Percentiles rank a stretch among this genome's conserved stretches.
phyloP scores from a whole-genome alignment of 2,797 vertebrate species.

The Erithacus rubecula region DNA sequence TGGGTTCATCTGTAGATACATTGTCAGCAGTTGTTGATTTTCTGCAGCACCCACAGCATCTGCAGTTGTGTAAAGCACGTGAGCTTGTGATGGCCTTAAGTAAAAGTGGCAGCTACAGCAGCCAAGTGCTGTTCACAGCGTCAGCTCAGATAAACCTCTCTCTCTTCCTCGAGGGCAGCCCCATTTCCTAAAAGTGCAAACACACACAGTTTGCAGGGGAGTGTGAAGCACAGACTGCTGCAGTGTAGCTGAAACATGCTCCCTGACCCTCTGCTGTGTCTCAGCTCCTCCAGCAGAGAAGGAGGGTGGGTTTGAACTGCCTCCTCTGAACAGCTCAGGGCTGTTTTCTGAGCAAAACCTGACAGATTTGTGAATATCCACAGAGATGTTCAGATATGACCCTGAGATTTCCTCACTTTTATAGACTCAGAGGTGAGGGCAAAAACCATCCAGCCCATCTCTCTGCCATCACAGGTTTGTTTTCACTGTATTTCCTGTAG shows the following conservation, averaged over 20 bases:
- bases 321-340: neutral
- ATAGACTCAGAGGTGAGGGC: neutral
- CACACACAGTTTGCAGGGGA: neutral
- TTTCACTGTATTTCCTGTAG: neutral
- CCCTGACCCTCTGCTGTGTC: neutral
- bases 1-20: neutral
- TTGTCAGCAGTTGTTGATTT: neutral
- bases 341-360: neutral
- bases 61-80: slow-evolving; percentile 7
- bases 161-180: neutral
- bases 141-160: slow-evolving; percentile 45
- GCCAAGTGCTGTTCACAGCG: slow-evolving; percentile 6
- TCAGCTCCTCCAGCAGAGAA: neutral
- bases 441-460: neutral
- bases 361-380: slow-evolving; percentile 16
- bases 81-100: slow-evolving; percentile 10
- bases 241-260: neutral
- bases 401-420: slow-evolving; percentile 11
- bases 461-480: neutral
- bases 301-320: neutral
- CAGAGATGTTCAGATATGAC: neutral
- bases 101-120: slow-evolving; percentile 42
- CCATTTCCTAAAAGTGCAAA: slow-evolving; percentile 28
- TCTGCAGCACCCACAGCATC: neutral
- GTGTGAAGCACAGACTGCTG: neutral